These are phyloP conservation scores for Drosophila miranda DNA, from an alignment of 1,140 invertebrate genomes.

Conservation along the genomic window DNA sequence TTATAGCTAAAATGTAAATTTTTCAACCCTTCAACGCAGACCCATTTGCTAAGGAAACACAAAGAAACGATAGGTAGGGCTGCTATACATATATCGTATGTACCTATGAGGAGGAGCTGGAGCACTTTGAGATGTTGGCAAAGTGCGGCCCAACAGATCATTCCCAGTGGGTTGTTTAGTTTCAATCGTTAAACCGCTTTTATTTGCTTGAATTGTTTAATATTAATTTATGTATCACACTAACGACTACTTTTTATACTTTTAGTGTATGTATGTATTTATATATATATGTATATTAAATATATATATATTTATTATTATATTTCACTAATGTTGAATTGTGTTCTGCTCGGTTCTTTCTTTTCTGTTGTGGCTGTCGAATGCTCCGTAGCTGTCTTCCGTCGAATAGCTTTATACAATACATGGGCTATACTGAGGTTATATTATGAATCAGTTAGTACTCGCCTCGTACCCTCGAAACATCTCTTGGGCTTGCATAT, in stretches of 20 bases:
- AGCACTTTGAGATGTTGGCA: constrained; percentile 3
- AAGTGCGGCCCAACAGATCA: constrained; percentile 25
- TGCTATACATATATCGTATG: constrained; percentile 28
- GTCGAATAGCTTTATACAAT: constrained; percentile 52
- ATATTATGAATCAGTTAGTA: constrained; percentile 47
- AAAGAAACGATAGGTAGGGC: constrained; percentile 19
- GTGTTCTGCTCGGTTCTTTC: constrained; percentile 12
- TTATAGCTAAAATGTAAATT: constrained; percentile 20
- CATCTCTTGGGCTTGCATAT: constrained; percentile 16
- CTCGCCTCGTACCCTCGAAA: constrained; percentile 10
- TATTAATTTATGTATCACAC: constrained; percentile 73
- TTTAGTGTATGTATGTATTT: constrained; percentile 49
- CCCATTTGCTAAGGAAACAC: constrained; percentile 36
- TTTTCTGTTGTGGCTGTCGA: constrained; percentile 46
- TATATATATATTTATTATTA: constrained; percentile 62
- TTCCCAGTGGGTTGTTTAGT: constrained; percentile 35
- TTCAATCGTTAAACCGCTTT: constrained; percentile 66
- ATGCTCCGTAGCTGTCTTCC: constrained; percentile 28
- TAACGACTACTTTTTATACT: constrained; percentile 68
- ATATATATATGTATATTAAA: constrained; percentile 39
- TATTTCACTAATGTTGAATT: constrained; percentile 60
- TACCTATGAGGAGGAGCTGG: constrained; percentile 8
- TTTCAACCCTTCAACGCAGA: constrained; percentile 3
- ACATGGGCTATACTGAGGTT: constrained; percentile 50
- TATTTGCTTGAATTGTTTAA: constrained; percentile 72